Conservation (phyloP, 2,888 invertebrate species). For the Tetrapedia diversipes region DNA sequence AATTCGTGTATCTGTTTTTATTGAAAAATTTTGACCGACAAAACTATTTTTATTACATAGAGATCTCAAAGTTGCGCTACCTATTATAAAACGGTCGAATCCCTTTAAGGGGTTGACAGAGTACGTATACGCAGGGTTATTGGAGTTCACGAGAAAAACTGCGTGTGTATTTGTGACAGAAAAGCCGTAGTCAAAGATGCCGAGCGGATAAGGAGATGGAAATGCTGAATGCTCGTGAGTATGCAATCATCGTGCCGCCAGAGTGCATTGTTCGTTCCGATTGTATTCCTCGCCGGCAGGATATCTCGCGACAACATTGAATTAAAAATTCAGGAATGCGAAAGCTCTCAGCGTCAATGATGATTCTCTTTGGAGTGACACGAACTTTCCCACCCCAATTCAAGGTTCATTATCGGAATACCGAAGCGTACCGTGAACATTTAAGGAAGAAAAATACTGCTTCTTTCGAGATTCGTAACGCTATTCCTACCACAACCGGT, state of each 20-base stretch:
- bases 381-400: background rate
- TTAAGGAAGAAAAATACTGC: background rate
- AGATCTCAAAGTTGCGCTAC: too few species aligned
- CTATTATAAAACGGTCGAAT: too few species aligned
- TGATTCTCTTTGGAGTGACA: background rate
- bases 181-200: too few species aligned
- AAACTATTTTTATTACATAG: too few species aligned
- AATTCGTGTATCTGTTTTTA: too few species aligned
- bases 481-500: too few species aligned
- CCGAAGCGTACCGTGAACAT: background rate
- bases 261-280: constrained; percentile 53
- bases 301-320: constrained; percentile 23
- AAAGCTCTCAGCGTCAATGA: constrained; percentile 2
- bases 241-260: constrained; percentile 32
- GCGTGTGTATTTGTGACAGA: too few species aligned
- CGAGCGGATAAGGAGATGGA: constrained; percentile 44
- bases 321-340: constrained; percentile 47
- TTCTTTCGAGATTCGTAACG: too few species aligned
- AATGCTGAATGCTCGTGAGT: constrained; percentile 27
- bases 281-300: constrained; percentile 49
- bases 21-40: too few species aligned
- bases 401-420: background rate
- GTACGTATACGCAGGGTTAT: too few species aligned
- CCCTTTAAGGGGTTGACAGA: too few species aligned
- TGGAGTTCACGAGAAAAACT: background rate